Base-by-base conservation (phyloP, 2,797 vertebrate genomes). In the Sphaeramia orbicularis region DNA sequence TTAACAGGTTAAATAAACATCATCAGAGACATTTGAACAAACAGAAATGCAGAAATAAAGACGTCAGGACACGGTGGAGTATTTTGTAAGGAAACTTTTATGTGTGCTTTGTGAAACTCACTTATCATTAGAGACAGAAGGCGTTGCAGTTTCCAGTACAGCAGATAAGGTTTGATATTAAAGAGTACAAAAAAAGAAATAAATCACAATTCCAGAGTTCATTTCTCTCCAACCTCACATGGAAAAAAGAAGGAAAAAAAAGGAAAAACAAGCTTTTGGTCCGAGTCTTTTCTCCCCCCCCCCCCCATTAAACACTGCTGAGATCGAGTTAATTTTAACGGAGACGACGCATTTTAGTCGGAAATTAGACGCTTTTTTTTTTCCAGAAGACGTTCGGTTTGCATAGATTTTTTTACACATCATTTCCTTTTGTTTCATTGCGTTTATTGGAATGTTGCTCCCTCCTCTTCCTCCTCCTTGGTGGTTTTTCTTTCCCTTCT, bases 21-120 rank as follows among this genome's bases (percentile, higher is more conserved):
- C n/a, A n/a, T n/a, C n/a, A n/a, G n/a, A n/a, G n/a, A n/a, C n/a
- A n/a, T n/a, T n/a, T n/a, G n/a, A n/a, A n/a, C n/a, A n/a, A n/a
- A n/a, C n/a, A n/a, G n/a, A n/a, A n/a, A n/a, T n/a, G n/a, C 27
- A 30, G 27, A 7, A 30, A 30, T 4, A 30, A 30, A 30, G 7
- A 30, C 27, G n/a, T n/a, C n/a, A 30, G 38, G 38, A 13, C 38
- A 63, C 64, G 55, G 12, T 4, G 21, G 45, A 44, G 66, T 81
- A 73, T 92, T 93, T 93, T 93, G 84, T 93, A 93, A 94, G 91
- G 91, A 93, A 94, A 92, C 92, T 89, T 93, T 94, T 93, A 92
- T 94, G 91, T 92, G 92, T 93, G 90, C 91, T 94, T 93, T 89
- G 88, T 94, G 90, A 93, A 93, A 92, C 85, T 93, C 91, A 92